Evolutionary conservation across 1,140 invertebrate species (phyloP).

Genomic region (Drosophila sp.): DNA sequence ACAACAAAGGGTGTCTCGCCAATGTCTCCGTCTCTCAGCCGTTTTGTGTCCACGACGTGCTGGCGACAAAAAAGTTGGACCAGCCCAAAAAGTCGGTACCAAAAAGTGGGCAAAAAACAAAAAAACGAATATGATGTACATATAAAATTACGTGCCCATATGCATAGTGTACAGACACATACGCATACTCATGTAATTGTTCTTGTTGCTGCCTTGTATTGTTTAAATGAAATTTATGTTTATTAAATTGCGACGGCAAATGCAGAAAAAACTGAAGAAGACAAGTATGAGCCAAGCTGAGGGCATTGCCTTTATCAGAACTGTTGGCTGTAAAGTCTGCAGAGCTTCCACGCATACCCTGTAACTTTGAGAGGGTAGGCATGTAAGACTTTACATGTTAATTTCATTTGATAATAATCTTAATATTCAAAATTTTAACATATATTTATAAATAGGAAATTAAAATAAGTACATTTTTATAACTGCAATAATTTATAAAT

Average conservation of each 20-base stretch:
- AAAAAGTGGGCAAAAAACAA: conserved; percentile 47
- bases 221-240: conserved; percentile 68
- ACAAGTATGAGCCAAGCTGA: conserved; percentile 25
- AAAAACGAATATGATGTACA: conserved; percentile 8
- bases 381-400: neutral
- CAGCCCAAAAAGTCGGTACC: conserved; percentile 15
- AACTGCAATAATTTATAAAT: too few relatives aligned
- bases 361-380: neutral
- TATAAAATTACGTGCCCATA: conserved; percentile 65
- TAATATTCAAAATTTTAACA: too few relatives aligned
- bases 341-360: conserved; percentile 4
- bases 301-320: conserved; percentile 42
- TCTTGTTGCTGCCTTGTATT: conserved; percentile 49
- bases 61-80: conserved; percentile 48
- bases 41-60: conserved; percentile 25
- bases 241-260: conserved; percentile 64
- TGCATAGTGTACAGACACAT: conserved; percentile 36
- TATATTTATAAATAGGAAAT: too few relatives aligned
- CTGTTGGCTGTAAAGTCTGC: conserved; percentile 16
- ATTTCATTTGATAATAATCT: too few relatives aligned
- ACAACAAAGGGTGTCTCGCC: conserved; percentile 26
- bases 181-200: conserved; percentile 29
- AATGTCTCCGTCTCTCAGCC: conserved; percentile 37
- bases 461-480: too few relatives aligned
- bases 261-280: conserved; percentile 5